phyloP scores from a whole-genome alignment of 1,140 invertebrate species.

The Akabosia matsudoensis region DNA sequence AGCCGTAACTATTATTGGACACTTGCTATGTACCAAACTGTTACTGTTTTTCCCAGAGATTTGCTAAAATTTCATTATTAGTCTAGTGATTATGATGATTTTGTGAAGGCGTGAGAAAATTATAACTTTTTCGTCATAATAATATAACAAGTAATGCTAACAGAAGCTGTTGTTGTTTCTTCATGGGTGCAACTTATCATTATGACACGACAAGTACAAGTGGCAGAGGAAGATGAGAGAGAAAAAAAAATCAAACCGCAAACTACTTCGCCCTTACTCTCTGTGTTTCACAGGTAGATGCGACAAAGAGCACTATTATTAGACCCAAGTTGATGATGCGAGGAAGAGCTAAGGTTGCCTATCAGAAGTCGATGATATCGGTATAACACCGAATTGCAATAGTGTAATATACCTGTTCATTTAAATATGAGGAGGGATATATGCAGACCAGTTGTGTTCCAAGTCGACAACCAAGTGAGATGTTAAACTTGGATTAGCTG shows the following conservation, averaged over 20 bases:
- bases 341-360: background rate
- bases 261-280: background rate
- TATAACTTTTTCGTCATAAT: constrained; percentile 18
- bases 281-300: background rate
- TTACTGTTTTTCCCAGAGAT: constrained; percentile 3
- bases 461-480: background rate
- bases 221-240: background rate
- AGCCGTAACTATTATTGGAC: too few species aligned
- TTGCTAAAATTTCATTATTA: constrained; percentile 24
- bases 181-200: background rate
- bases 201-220: background rate
- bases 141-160: background rate
- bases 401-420: background rate
- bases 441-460: background rate
- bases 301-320: background rate
- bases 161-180: background rate
- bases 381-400: background rate
- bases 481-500: constrained; percentile 1
- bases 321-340: background rate
- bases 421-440: background rate
- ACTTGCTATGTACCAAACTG: background rate
- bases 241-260: background rate
- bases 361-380: background rate
- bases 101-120: constrained; percentile 24
- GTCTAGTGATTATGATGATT: constrained; percentile 21